A percentile compares a stretch with the other conserved stretches of the same genome.
phyloP scores from a whole-genome alignment of 2,888 invertebrate genomes.

The Smittia sp. region DNA sequence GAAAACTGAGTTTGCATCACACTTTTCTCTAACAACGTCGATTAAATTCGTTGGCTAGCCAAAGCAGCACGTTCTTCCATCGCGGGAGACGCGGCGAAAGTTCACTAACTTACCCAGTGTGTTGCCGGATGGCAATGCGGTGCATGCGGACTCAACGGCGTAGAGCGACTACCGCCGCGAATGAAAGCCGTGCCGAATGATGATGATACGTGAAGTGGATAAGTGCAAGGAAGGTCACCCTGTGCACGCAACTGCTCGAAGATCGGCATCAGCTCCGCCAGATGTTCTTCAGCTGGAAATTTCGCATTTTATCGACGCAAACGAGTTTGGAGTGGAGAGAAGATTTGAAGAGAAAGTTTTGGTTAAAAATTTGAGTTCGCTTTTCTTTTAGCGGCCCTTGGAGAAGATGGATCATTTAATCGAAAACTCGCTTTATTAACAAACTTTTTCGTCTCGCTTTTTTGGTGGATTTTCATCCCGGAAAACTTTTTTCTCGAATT shows the following conservation, averaged over 20 bases:
- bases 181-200: slow-evolving; percentile 64
- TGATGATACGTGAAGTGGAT: slow-evolving; percentile 77
- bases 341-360: slow-evolving; percentile 2
- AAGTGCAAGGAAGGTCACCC: slow-evolving; percentile 87
- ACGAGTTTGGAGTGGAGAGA: background rate
- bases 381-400: background rate
- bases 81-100: background rate
- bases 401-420: slow-evolving; percentile 35
- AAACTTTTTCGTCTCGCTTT: slow-evolving; percentile 29
- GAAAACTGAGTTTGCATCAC: background rate
- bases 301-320: background rate
- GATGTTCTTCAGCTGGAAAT: slow-evolving; percentile 82
- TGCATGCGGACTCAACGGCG: slow-evolving; percentile 63
- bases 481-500: background rate
- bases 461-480: background rate
- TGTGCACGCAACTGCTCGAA: slow-evolving; percentile 90
- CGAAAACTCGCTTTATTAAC: slow-evolving; percentile 29
- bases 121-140: slow-evolving; percentile 64
- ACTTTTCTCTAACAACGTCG: background rate
- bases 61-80: background rate
- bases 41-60: background rate
- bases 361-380: background rate
- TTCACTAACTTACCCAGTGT: slow-evolving; percentile 58
- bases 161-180: slow-evolving; percentile 63
- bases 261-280: slow-evolving; percentile 93